These are phyloP conservation scores for Drosophila azteca DNA, from an alignment of 1,140 invertebrate species.

Conservation along the genomic window DNA sequence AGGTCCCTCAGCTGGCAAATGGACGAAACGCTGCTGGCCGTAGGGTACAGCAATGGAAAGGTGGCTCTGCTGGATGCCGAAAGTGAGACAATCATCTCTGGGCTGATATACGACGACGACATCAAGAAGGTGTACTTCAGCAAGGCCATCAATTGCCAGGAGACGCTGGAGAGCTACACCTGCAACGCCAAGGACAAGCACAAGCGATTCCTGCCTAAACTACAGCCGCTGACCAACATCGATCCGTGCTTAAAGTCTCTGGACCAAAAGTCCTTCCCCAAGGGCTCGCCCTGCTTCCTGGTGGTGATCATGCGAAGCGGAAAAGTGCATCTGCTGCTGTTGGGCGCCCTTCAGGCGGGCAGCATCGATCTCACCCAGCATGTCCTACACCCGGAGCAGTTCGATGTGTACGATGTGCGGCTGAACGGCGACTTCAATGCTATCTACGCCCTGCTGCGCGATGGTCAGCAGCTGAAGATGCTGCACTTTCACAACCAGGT, in stretches of 20 bases:
- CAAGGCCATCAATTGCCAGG: slow-evolving; percentile 70
- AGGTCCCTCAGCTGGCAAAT: slow-evolving; percentile 94
- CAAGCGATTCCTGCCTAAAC: slow-evolving; percentile 54
- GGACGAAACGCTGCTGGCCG: slow-evolving; percentile 94
- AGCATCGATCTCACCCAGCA: slow-evolving; percentile 87
- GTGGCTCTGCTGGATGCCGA: slow-evolving; percentile 93
- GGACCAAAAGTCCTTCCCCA: slow-evolving; percentile 87
- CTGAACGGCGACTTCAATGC: slow-evolving; percentile 87
- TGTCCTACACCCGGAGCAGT: slow-evolving; percentile 85
- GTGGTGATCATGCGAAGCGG: slow-evolving; percentile 90
- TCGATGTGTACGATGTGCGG: slow-evolving; percentile 86
- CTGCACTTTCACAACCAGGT: slow-evolving; percentile 88
- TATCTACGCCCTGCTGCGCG: slow-evolving; percentile 85
- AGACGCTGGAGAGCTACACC: slow-evolving; percentile 58
- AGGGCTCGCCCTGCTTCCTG: slow-evolving; percentile 90
- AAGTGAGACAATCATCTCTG: slow-evolving; percentile 92
- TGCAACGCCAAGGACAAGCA: slow-evolving; percentile 72
- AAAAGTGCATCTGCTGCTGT: slow-evolving; percentile 90
- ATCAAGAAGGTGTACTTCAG: slow-evolving; percentile 86
- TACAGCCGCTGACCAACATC: slow-evolving; percentile 68
- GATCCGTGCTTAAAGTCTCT: slow-evolving; percentile 68
- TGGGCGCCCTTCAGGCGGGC: slow-evolving; percentile 93
- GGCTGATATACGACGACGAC: slow-evolving; percentile 85
- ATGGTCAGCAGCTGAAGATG: slow-evolving; percentile 85
- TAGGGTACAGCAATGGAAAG: slow-evolving; percentile 88